A percentile compares a stretch with the other conserved stretches of the same genome.
Conservation (phyloP, 2,113 vertebrate species). For the western clawed frog (Xenopus tropicalis) region UCB_Xtro_10.0 CM004451.2:30886001-30886500, state of each 20-base stretch:
- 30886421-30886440: too few relatives aligned
- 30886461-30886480: too few relatives aligned
- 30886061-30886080: constrained; percentile 61
- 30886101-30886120: constrained; percentile 41
- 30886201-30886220: constrained; percentile 29
- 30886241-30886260: constrained; percentile 42
- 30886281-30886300: constrained; percentile 26
- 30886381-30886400: too few relatives aligned
- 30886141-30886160: constrained; percentile 53
- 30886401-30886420: too few relatives aligned
- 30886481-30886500: too few relatives aligned
- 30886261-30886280: constrained; percentile 44
- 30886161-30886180: constrained; percentile 54
- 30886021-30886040: constrained; percentile 59
- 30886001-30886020: constrained; percentile 52
- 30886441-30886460: too few relatives aligned
- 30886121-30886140: constrained; percentile 52
- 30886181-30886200: constrained; percentile 36
- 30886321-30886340: neutral
- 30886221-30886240: constrained; percentile 50
- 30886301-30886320: constrained; percentile 17
- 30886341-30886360: too few relatives aligned
- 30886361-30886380: too few relatives aligned
- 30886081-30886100: constrained; percentile 27
- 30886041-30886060: constrained; percentile 60